These are phyloP conservation scores for Calephelis nemesis DNA, from an alignment of 1,140 invertebrate species.

Conservation along the genomic window DNA sequence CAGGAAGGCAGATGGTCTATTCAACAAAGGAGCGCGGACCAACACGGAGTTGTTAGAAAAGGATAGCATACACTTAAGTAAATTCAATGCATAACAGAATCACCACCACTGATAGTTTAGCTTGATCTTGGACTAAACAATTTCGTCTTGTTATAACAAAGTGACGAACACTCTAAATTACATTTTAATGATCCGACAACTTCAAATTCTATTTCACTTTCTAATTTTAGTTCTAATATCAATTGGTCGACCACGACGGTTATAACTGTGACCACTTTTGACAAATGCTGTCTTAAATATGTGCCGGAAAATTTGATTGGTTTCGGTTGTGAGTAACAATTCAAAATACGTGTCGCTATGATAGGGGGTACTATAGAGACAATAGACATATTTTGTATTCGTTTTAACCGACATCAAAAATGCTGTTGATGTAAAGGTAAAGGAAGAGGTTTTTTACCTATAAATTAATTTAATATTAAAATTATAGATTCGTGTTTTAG, in stretches of 20 bases:
- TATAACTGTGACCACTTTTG: constrained; percentile 62
- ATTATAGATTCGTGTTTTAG: too few relatives aligned
- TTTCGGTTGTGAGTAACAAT: constrained; percentile 37
- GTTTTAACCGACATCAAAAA: too few relatives aligned
- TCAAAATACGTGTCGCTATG: background rate
- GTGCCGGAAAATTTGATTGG: constrained; percentile 64
- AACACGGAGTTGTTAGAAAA: too few relatives aligned
- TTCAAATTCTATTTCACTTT: constrained; percentile 47
- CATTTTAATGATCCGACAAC: constrained; percentile 18
- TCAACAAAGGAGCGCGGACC: too few relatives aligned
- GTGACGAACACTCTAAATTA: constrained; percentile 9
- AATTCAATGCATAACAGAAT: too few relatives aligned
- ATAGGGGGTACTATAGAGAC: background rate
- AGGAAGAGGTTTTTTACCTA: too few relatives aligned
- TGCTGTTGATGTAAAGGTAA: too few relatives aligned
- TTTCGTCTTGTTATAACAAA: background rate
- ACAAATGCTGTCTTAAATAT: constrained; percentile 68
- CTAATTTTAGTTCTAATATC: constrained; percentile 65
- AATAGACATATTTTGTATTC: too few relatives aligned
- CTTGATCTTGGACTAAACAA: background rate
- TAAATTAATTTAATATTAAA: too few relatives aligned
- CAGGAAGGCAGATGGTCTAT: too few relatives aligned
- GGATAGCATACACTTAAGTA: too few relatives aligned
- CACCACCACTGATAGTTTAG: too few relatives aligned
- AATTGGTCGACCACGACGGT: constrained; percentile 58